phyloP scores from a whole-genome alignment of 2,113 vertebrate species.

The Centropus unirufus region DNA sequence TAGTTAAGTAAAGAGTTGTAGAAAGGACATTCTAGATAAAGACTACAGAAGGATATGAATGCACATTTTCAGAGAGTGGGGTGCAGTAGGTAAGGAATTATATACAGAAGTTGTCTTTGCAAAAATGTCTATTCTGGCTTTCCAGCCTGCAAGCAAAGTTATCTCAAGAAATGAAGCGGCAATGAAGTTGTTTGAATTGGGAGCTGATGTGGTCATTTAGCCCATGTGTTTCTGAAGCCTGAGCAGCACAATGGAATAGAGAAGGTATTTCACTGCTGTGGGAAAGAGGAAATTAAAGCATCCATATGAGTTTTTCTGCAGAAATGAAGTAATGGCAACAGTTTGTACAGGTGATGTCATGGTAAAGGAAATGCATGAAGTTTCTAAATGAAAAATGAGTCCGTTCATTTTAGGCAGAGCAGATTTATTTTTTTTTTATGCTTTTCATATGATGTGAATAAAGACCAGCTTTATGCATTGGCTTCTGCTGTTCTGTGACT shows the following conservation, averaged over 20 bases:
- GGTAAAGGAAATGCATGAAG: fast-evolving
- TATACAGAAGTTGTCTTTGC: background rate
- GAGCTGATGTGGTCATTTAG: background rate
- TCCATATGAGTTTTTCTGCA: background rate
- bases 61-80: background rate
- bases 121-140: background rate
- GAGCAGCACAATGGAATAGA: background rate
- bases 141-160: background rate
- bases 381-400: background rate
- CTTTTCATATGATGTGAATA: background rate
- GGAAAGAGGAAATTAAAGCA: background rate
- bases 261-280: background rate
- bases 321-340: background rate
- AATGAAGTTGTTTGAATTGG: background rate
- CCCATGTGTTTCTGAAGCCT: background rate
- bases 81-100: background rate
- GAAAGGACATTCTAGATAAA: background rate
- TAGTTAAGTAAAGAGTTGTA: background rate
- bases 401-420: background rate
- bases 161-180: background rate
- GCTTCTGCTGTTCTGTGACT: background rate
- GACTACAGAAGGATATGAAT: background rate
- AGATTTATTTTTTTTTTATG: background rate
- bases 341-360: background rate
- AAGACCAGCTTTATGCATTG: background rate